Evolutionary conservation across 2,888 invertebrate genomes (phyloP).

Genomic region (Polydrusus tereticollis): DNA sequence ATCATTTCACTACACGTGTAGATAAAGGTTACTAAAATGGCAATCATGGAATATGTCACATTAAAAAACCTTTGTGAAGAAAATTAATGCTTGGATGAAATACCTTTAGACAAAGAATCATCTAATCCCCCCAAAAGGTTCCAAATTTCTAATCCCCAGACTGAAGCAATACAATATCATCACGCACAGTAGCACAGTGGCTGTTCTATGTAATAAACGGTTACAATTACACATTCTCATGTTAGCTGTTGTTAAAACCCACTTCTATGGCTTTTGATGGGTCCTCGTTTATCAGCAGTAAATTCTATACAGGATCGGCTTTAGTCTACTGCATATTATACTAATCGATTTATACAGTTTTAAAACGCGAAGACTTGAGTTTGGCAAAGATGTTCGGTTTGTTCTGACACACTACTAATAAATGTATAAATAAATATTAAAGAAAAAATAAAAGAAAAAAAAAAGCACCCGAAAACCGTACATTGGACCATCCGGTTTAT

Average conservation of each 20-base stretch:
- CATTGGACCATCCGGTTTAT: no score
- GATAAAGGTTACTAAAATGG: no score
- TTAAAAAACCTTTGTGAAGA: not conserved
- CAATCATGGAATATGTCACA: no score
- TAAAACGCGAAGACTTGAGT: no score
- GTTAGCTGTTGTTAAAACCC: conserved; percentile 58
- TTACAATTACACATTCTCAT: conserved; percentile 59
- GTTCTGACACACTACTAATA: no score
- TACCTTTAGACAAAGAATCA: not conserved
- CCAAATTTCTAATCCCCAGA: conserved; percentile 36
- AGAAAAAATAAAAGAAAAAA: no score
- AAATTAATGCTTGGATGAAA: not conserved
- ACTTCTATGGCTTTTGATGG: conserved; percentile 56
- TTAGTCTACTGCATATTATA: no score
- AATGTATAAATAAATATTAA: no score
- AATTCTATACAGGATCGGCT: conserved; percentile 5
- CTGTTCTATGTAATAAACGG: conserved; percentile 53
- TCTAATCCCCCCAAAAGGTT: conserved; percentile 17
- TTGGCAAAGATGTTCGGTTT: no score
- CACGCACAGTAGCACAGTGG: conserved; percentile 48
- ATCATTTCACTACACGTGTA: no score
- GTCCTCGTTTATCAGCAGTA: conserved; percentile 7
- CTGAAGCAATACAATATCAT: conserved; percentile 42
- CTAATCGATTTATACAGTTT: no score
- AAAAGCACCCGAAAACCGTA: no score